Evolutionary conservation across 2,113 vertebrate species (phyloP).

Genomic region (Prunella himalayana): DNA sequence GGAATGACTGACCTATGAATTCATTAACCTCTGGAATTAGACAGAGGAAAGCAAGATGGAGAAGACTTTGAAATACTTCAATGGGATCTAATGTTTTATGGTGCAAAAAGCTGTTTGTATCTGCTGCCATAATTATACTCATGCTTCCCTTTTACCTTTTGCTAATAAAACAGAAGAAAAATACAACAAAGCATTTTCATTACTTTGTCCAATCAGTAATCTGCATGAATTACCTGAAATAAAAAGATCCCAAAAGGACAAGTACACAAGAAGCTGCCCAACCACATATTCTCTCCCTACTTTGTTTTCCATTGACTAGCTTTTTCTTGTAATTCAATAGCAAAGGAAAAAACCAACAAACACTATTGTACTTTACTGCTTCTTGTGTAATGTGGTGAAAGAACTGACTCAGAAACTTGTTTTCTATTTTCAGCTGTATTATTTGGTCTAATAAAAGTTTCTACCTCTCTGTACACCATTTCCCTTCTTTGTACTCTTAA

Average conservation of each 20-base stretch:
- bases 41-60: not conserved
- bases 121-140: not conserved
- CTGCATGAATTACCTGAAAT: not conserved
- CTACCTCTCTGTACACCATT: not conserved
- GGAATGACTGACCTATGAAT: not conserved
- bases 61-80: not conserved
- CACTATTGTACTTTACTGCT: not conserved
- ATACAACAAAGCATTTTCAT: not conserved
- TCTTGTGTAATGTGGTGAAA: not conserved
- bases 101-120: not conserved
- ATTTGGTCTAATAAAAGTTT: conserved; percentile 26
- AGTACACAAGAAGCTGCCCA: not conserved
- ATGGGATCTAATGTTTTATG: not conserved
- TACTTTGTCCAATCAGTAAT: not conserved
- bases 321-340: conserved; percentile 15
- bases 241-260: not conserved
- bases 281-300: not conserved
- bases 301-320: not conserved
- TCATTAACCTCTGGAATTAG: not conserved
- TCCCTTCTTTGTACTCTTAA: not conserved
- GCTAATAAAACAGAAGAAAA: not conserved
- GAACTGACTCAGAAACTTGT: conserved; percentile 20
- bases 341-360: not conserved
- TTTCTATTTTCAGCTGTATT: not conserved
- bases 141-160: not conserved